Percentiles rank a stretch among this genome's conserved stretches.
phyloP scores from a whole-genome alignment of 2,113 vertebrate genomes.

The Aptenodytes forsteri region DNA sequence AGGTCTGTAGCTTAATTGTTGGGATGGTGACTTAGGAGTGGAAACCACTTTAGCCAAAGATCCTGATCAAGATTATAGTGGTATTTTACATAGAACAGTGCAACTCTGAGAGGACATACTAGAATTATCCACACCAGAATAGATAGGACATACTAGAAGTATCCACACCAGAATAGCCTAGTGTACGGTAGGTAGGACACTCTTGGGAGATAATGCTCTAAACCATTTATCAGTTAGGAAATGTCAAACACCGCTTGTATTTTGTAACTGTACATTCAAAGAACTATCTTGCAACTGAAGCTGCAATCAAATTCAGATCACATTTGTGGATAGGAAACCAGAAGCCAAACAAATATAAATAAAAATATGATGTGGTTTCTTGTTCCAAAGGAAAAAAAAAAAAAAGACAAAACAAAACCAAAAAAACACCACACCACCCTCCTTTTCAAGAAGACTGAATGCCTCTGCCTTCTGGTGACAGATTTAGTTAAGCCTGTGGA shows the following conservation, averaged over 20 bases:
- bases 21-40: not conserved
- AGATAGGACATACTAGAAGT: not conserved
- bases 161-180: not conserved
- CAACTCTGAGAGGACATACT: not conserved
- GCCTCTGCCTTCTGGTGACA: not conserved
- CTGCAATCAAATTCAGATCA: not conserved
- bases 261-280: not conserved
- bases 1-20: not conserved
- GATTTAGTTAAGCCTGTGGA: not conserved
- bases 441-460: not conserved
- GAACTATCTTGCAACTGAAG: not conserved
- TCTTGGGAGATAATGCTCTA: not conserved
- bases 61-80: not conserved
- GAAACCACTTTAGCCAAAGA: not conserved
- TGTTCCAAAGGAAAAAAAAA: not conserved
- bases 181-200: not conserved
- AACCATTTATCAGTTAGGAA: not conserved
- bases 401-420: not conserved
- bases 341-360: not conserved
- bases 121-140: not conserved
- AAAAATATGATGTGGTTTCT: not conserved
- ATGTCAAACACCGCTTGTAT: not conserved
- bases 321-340: not conserved
- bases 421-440: accelerated
- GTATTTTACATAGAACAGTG: not conserved